A percentile compares a stretch with the other conserved stretches of the same genome.
These are phyloP conservation scores for Napeogenes sylphis DNA, from an alignment of 2,888 invertebrate species.

Conservation along the genomic window DNA sequence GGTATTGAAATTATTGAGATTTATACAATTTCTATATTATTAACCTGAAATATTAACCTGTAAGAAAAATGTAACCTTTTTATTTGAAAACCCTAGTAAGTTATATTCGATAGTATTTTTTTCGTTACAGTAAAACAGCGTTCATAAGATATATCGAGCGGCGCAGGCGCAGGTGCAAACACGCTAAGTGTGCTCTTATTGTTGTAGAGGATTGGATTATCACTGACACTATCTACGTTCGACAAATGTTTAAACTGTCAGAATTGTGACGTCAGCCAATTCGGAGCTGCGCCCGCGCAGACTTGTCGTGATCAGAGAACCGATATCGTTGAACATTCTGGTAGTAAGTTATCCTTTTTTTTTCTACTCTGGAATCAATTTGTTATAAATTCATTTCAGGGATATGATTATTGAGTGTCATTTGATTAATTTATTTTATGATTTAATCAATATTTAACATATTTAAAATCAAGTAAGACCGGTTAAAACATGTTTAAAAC, in stretches of 20 bases:
- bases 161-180: slow-evolving; percentile 78
- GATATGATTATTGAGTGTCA: slow-evolving; percentile 9
- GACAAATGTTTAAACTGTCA: slow-evolving; percentile 77
- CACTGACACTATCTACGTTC: slow-evolving; percentile 76
- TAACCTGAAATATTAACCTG: background rate
- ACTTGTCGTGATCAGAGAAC: slow-evolving; percentile 51
- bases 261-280: slow-evolving; percentile 75
- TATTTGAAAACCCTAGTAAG: background rate
- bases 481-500: background rate
- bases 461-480: background rate
- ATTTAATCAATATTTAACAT: background rate
- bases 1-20: slow-evolving; percentile 8
- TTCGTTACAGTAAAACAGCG: slow-evolving; percentile 44
- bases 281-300: slow-evolving; percentile 50
- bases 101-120: background rate
- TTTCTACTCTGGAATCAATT: slow-evolving; percentile 11
- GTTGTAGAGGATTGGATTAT: slow-evolving; percentile 76
- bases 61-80: background rate
- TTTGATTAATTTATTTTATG: background rate
- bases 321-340: slow-evolving; percentile 50
- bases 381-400: slow-evolving; percentile 5
- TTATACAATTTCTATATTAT: too few species aligned
- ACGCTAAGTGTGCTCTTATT: slow-evolving; percentile 77
- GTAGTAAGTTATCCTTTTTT: slow-evolving; percentile 32
- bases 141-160: slow-evolving; percentile 53